Evolutionary conservation across 2,797 vertebrate species (phyloP).

Genomic region (Spatula clypeata): DNA sequence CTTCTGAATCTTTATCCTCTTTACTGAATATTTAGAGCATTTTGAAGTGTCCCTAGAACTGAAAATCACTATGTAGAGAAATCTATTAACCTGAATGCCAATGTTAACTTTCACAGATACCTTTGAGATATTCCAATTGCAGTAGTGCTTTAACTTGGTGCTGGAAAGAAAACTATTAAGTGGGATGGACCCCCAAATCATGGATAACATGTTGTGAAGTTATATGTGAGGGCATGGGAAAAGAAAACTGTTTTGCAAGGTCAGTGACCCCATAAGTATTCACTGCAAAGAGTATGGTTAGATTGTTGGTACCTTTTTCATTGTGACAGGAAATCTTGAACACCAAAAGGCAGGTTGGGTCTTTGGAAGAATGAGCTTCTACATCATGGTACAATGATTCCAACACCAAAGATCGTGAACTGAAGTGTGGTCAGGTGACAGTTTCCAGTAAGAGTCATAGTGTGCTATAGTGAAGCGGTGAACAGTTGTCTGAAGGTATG

Average conservation of each 20-base stretch:
- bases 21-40: neutral
- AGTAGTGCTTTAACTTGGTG: neutral
- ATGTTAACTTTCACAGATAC: neutral
- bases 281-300: neutral
- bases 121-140: neutral
- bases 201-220: neutral
- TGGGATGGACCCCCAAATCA: neutral
- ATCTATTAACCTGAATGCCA: neutral
- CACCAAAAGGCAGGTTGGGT: neutral
- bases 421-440: neutral
- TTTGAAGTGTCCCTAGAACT: neutral
- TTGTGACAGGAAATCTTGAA: neutral
- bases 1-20: neutral
- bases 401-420: neutral
- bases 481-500: neutral
- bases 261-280: neutral
- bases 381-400: neutral
- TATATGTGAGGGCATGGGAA: neutral
- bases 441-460: neutral
- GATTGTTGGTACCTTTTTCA: neutral
- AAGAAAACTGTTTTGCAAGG: neutral
- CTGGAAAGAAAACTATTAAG: neutral
- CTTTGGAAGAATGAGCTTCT: neutral
- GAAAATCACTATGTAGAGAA: neutral
- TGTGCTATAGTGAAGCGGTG: neutral